These are phyloP conservation scores for Thunnus albacares DNA, from an alignment of 2,797 vertebrate species.

Conservation along the genomic window DNA sequence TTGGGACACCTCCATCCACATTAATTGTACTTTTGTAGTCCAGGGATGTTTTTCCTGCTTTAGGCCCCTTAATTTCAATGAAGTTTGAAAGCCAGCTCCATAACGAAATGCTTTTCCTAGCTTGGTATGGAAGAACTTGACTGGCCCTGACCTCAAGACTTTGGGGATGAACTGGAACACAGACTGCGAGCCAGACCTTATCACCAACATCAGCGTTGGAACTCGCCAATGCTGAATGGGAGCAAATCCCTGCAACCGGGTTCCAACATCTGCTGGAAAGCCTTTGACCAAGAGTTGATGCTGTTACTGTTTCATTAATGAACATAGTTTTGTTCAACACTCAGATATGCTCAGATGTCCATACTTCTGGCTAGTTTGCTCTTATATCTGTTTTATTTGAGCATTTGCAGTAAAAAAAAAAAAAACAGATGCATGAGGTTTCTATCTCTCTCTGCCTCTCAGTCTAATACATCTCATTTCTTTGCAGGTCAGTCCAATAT, in stretches of 20 bases:
- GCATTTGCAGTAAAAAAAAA: constrained; percentile 1
- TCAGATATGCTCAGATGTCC: not conserved
- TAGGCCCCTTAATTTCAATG: no score
- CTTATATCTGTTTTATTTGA: not conserved
- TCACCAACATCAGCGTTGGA: not conserved
- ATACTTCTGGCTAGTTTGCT: not conserved
- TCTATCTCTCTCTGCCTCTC: not conserved
- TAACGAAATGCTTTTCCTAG: not conserved
- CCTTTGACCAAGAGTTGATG: not conserved
- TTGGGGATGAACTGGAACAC: not conserved
- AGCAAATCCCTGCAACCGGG: no score
- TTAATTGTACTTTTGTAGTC: no score
- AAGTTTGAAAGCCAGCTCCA: not conserved
- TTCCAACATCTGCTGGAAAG: no score
- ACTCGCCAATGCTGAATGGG: no score
- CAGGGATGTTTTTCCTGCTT: no score
- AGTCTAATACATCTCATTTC: not conserved
- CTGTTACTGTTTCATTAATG: not conserved
- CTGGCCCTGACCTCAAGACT: not conserved
- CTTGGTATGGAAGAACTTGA: no score
- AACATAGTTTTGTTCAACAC: not conserved
- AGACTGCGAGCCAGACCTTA: not conserved
- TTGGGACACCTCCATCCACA: no score
- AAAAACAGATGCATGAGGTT: not conserved
- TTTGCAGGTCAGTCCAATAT: constrained; percentile 2